Evolutionary conservation across 2,888 invertebrate species (phyloP).

Genomic region (Coelopa pilipes): DNA sequence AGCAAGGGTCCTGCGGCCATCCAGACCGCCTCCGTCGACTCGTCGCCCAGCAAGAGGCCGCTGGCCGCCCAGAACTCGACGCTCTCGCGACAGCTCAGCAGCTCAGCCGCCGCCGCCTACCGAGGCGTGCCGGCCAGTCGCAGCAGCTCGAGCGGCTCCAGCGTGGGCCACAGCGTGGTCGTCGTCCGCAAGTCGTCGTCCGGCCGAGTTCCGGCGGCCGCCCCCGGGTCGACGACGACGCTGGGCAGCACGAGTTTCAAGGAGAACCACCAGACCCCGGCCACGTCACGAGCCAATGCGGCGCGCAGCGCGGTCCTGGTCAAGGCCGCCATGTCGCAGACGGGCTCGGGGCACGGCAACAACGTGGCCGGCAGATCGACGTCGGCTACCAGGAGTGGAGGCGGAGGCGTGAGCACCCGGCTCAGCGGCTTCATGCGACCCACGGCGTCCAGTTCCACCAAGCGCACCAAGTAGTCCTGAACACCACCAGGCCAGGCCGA

Average conservation of each 20-base stretch:
- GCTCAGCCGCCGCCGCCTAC: constrained; percentile 61
- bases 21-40: constrained; percentile 63
- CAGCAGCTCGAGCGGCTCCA: constrained; percentile 72
- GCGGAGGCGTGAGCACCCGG: constrained; percentile 48
- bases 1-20: constrained; percentile 56
- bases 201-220: constrained; percentile 44
- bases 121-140: constrained; percentile 71
- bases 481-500: neutral
- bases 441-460: constrained; percentile 84
- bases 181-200: constrained; percentile 70
- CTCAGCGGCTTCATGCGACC: constrained; percentile 84
- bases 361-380: constrained; percentile 43
- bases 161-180: constrained; percentile 68
- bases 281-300: constrained; percentile 47
- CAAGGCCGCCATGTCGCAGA: constrained; percentile 56
- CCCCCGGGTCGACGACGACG: constrained; percentile 27
- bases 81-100: constrained; percentile 32
- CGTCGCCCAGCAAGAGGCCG: constrained; percentile 67
- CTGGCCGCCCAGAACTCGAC: constrained; percentile 69
- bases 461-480: constrained; percentile 66
- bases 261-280: constrained; percentile 62
- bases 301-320: constrained; percentile 58
- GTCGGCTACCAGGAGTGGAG: constrained; percentile 38
- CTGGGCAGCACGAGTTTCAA: constrained; percentile 67
- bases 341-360: constrained; percentile 20